Evolutionary conservation across 2,888 invertebrate species (phyloP), one percentile per base, ranked within the genome.

Genomic region (Orthosia incerta): DNA sequence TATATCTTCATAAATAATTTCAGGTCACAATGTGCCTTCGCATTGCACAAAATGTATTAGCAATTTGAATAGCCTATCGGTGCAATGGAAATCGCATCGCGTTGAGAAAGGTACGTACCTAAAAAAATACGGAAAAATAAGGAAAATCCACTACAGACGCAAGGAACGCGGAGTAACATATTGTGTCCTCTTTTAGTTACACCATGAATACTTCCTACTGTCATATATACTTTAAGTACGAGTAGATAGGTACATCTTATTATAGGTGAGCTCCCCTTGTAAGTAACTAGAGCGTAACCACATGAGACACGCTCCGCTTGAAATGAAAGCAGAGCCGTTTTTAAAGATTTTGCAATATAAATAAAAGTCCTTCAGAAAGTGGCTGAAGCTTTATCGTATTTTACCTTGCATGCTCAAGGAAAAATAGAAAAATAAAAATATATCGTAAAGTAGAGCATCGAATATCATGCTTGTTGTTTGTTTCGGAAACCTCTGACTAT

Each of bases 201-300:
- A 15, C 13, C 26, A n/a, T 68, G 26, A 57, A 16, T n/a, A 16
- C 11, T 65, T 48, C 26, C 3, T 13, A 18, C 2, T 53, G 15
- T 18, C 20, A 31, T 23, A 31, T 23, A 55, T 31, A 13, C 26
- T 60, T 26, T 0, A 59, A 23, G 16, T 51, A 45, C 13, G 23
- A n/a, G n/a, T n/a, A n/a, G n/a, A n/a, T n/a, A n/a, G n/a, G n/a
- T 39, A 39, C 5, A 51, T 61, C 16, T 65, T 46, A 45, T 15
- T 15, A n/a, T 50, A 20, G 55, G 16, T 20, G 55, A n/a, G 18
- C 53, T 55, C 20, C 59, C 67, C 46, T 59, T 50, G 31, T 45
- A 53, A 23, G 46, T 76, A 79, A 85, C 56, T 76, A 80, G 80
- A 72, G 72, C 71, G 68, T 79, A 55, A 62, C 72, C 50, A 65